Base-by-base conservation (phyloP, 2,888 invertebrate species). In the Plebejus argus region DNA sequence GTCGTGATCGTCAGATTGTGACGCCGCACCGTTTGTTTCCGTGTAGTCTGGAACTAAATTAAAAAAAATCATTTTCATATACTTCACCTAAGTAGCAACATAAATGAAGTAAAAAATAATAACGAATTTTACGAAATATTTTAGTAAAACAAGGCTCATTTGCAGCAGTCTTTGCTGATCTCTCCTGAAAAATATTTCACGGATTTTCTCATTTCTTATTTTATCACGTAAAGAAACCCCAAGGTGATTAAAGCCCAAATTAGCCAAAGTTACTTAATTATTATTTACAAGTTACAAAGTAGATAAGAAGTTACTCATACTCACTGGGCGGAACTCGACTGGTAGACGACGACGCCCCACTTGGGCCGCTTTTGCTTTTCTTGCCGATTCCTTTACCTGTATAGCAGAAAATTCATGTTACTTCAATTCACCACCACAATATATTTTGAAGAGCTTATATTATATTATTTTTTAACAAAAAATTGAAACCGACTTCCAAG, bases 301-400 rank as follows among this genome's bases (percentile, higher is more conserved):
- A 20, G n/a, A 20, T 20, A 20, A 10, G 23, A 61, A 12, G 61
- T 61, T 61, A 23, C 12, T 66, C 39, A 45, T 53, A 66, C 77
- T 78, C 76, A 82, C 82, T 78, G 18, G 80, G 80, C 28, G 79
- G 83, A 3, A 82, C 82, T 70, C 81, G 81, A 78, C 86, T 83
- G 79, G 86, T 83, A 76, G 85, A 79, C 28, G 79, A 80, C 0
- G 88, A 86, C 53, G 88, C 86, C 0, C 83, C 83, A 78, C 87
- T 85, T 4, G 75, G 80, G 77, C 86, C 86, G 78, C 86, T 87
- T 78, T 89, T 90, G 61, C 90, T 92, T 86, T 91, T 92, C 87
- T 94, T 94, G 76, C 94, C 94, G 1, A 93, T 86, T 6, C 94
- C 94, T 80, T 94, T 94, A 3, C 94, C 94, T 93, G 85, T 3